Conservation (phyloP, 2,113 vertebrate species). For the Percopsis transmontana region DNA sequence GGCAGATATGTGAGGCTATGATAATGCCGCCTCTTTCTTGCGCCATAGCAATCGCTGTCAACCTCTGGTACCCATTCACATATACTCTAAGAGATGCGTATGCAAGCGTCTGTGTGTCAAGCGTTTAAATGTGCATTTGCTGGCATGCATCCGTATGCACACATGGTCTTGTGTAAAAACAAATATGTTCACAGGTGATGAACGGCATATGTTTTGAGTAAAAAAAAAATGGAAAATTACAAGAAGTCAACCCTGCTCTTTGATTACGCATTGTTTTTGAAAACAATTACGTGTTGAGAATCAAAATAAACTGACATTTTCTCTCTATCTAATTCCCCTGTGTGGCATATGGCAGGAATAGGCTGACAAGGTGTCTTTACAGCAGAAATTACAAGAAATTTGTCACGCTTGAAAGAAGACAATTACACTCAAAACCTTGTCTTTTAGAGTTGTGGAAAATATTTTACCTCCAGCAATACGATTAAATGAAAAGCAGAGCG, state of each 20-base stretch:
- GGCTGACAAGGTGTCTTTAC: slow-evolving; percentile 66
- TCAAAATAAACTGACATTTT: slow-evolving; percentile 46
- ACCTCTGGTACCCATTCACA: not conserved
- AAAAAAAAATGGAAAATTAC: slow-evolving; percentile 67
- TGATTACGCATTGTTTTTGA: slow-evolving; percentile 72
- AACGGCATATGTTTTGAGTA: slow-evolving; percentile 67
- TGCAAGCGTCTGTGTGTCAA: not conserved
- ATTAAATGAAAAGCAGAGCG: slow-evolving; percentile 41
- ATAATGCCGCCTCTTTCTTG: slow-evolving; percentile 91
- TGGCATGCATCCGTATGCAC: not conserved
- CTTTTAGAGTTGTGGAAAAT: slow-evolving; percentile 50
- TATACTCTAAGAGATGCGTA: too few species aligned
- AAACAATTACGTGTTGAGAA: slow-evolving; percentile 75
- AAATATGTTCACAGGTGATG: slow-evolving; percentile 31
- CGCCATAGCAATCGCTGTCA: slow-evolving; percentile 72
- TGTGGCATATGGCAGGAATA: slow-evolving; percentile 66
- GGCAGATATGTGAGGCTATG: slow-evolving; percentile 91
- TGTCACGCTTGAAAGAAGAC: slow-evolving; percentile 66
- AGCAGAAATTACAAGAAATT: slow-evolving; percentile 67
- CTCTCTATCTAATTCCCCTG: slow-evolving; percentile 14
- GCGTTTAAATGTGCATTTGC: not conserved
- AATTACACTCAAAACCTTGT: slow-evolving; percentile 53
- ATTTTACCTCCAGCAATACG: slow-evolving; percentile 42
- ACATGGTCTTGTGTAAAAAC: slow-evolving; percentile 3
- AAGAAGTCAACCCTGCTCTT: slow-evolving; percentile 65